Conservation (phyloP, 2,888 invertebrate species). For the Phlogophora meticulosa region DNA sequence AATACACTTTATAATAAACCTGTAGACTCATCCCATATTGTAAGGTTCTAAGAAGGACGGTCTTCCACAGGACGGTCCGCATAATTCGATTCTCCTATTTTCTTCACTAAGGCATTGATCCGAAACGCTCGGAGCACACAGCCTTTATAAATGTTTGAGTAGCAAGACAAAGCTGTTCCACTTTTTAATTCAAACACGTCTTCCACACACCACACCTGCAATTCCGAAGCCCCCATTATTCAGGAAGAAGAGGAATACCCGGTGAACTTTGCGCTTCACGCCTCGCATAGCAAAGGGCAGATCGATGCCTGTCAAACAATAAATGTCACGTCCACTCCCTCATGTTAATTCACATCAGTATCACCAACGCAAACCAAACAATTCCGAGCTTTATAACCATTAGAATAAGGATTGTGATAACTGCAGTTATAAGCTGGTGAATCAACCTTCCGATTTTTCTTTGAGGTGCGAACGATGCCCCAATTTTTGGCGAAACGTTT, state of each 20-base stretch:
- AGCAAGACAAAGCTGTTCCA: slow-evolving; percentile 60
- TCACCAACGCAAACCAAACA: slow-evolving; percentile 22
- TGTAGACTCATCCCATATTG: too few relatives aligned
- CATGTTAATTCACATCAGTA: slow-evolving; percentile 78
- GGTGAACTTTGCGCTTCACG: slow-evolving; percentile 86
- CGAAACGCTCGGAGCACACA: slow-evolving; percentile 18
- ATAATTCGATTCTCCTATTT: neutral
- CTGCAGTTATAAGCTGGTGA: slow-evolving; percentile 64
- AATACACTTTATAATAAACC: too few relatives aligned
- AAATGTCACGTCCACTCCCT: slow-evolving; percentile 91
- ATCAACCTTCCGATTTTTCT: slow-evolving; percentile 82
- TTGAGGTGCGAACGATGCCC: slow-evolving; percentile 89
- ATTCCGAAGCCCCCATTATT: slow-evolving; percentile 66
- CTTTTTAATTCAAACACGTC: slow-evolving; percentile 66
- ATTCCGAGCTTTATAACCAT: slow-evolving; percentile 62
- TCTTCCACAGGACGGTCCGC: neutral
- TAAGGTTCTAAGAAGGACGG: too few relatives aligned
- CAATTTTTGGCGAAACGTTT: slow-evolving; percentile 84
- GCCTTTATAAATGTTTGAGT: slow-evolving; percentile 42
- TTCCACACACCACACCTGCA: slow-evolving; percentile 67
- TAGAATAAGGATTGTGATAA: slow-evolving; percentile 58
- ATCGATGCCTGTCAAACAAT: slow-evolving; percentile 91
- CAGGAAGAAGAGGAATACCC: slow-evolving; percentile 68
- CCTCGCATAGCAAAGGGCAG: slow-evolving; percentile 89
- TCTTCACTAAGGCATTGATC: neutral